Conservation (phyloP, 1,140 invertebrate species). For the Magallana gigas region DNA sequence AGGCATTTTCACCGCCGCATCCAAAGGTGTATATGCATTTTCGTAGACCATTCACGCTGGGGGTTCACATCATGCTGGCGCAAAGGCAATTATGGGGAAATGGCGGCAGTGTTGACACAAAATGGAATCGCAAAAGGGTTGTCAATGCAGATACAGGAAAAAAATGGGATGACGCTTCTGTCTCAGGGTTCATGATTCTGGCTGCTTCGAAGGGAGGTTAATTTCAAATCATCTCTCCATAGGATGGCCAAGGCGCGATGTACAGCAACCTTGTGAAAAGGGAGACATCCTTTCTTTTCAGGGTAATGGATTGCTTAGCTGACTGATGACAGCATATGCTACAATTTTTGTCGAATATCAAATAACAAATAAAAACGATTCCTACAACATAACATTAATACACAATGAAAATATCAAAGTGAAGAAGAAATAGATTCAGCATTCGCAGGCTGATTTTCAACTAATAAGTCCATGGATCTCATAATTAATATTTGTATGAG, state of each 20-base stretch:
- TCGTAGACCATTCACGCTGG: neutral
- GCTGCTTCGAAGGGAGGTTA: neutral
- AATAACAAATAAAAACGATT: too few relatives aligned
- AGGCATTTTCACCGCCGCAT: neutral
- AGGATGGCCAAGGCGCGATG: neutral
- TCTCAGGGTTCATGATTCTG: neutral
- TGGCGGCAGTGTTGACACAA: neutral
- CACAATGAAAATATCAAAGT: too few relatives aligned
- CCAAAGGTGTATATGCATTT: neutral
- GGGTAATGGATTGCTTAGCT: neutral
- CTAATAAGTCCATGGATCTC: too few relatives aligned
- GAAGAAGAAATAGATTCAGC: too few relatives aligned
- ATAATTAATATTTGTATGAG: too few relatives aligned
- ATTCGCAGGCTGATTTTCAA: too few relatives aligned
- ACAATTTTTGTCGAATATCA: too few relatives aligned
- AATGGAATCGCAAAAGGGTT: neutral
- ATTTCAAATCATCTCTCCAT: neutral
- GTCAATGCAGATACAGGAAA: neutral
- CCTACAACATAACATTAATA: too few relatives aligned
- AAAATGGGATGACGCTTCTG: neutral
- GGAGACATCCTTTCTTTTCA: neutral
- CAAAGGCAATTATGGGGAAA: neutral
- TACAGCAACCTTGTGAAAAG: neutral
- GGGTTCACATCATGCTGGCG: neutral
- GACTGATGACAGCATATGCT: too few relatives aligned